Conservation (phyloP, 2,888 invertebrate species). For the Stomorhina lunata region DNA sequence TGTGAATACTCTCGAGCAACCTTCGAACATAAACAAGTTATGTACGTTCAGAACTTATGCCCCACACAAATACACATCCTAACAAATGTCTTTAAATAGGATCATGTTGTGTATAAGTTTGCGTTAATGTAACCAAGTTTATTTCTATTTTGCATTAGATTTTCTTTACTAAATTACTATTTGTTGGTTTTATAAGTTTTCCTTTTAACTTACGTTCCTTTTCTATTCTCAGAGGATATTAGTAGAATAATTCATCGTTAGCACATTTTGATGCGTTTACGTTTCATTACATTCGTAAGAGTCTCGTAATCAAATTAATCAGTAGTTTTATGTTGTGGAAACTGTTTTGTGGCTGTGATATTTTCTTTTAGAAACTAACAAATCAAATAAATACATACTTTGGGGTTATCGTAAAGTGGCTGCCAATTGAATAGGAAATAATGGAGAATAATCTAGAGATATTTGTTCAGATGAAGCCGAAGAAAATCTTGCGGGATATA, state of each 20-base stretch:
- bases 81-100: background rate
- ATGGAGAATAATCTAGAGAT: background rate
- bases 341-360: background rate
- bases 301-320: slow-evolving; percentile 51
- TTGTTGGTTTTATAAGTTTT: background rate
- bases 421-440: background rate
- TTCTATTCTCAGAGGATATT: slow-evolving; percentile 25
- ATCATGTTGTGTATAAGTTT: background rate
- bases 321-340: slow-evolving; percentile 47
- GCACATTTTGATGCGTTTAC: slow-evolving; percentile 24
- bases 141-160: background rate
- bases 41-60: background rate
- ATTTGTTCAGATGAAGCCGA: background rate
- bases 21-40: background rate
- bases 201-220: background rate
- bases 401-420: background rate
- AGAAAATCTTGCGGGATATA: background rate
- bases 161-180: slow-evolving; percentile 1
- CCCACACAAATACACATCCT: background rate
- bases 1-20: background rate
- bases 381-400: slow-evolving; percentile 23
- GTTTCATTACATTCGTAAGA: slow-evolving; percentile 50
- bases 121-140: background rate
- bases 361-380: background rate
- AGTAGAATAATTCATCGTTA: slow-evolving; percentile 40